A percentile compares a stretch with the other conserved stretches of the same genome.
Evolutionary conservation across 1,140 invertebrate genomes (phyloP).

Genomic region (Drosophila pruinosa): DNA sequence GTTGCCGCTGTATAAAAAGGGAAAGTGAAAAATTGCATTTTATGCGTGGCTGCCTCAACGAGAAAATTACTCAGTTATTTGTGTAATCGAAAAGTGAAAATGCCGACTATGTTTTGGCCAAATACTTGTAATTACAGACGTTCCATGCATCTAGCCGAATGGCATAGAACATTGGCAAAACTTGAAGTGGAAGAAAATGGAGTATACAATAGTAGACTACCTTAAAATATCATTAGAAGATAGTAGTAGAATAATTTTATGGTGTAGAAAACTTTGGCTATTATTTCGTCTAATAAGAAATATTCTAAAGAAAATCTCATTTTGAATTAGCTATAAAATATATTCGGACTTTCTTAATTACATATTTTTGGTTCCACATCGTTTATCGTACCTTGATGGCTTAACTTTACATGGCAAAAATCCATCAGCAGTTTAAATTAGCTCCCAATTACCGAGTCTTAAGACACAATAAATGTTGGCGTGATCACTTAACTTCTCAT

Average conservation of each 20-base stretch:
- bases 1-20: conserved; percentile 54
- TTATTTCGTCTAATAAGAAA: too few relatives aligned
- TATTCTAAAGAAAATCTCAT: too few relatives aligned
- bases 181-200: background rate
- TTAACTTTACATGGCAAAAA: background rate
- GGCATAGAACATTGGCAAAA: background rate
- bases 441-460: background rate
- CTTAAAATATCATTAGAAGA: too few relatives aligned
- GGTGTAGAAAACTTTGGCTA: too few relatives aligned
- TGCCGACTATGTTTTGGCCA: conserved; percentile 25
- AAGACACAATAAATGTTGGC: background rate
- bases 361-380: too few relatives aligned
- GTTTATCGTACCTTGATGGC: too few relatives aligned
- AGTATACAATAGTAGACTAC: background rate
- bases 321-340: too few relatives aligned
- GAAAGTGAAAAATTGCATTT: conserved; percentile 79
- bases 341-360: too few relatives aligned
- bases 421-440: background rate
- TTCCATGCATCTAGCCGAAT: conserved; percentile 44
- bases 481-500: conserved; percentile 13
- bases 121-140: conserved; percentile 50
- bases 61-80: conserved; percentile 74
- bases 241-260: background rate
- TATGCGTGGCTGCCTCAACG: conserved; percentile 65
- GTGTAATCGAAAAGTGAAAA: conserved; percentile 63